These are phyloP conservation scores for Terrapene triunguis DNA, from an alignment of 2,113 vertebrate species.

Conservation along the genomic window DNA sequence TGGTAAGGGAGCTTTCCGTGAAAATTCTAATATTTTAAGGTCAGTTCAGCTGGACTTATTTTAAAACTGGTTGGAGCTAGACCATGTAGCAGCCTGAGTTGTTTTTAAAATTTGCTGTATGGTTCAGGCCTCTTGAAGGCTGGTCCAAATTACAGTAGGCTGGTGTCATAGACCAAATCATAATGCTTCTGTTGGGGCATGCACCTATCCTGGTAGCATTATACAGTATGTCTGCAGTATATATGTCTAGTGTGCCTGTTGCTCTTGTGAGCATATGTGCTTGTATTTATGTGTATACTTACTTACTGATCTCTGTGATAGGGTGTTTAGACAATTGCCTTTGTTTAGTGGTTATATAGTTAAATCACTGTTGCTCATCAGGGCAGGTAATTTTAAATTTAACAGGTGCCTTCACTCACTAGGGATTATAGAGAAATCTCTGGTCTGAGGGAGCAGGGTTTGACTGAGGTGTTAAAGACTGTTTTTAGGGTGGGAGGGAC, in stretches of 20 bases:
- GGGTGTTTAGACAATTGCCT: background rate
- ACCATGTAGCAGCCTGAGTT: background rate
- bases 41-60: background rate
- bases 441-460: background rate
- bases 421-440: background rate
- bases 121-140: no score
- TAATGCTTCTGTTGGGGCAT: no score
- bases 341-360: rapidly evolving
- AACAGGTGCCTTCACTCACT: background rate
- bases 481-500: background rate
- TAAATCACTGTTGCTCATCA: background rate
- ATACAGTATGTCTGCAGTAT: background rate
- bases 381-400: background rate
- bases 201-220: background rate
- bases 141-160: no score
- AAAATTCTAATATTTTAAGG: background rate
- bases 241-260: background rate
- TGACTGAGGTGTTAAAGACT: background rate
- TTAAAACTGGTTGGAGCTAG: background rate
- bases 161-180: background rate
- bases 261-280: background rate
- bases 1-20: background rate
- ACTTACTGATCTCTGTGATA: background rate
- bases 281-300: background rate
- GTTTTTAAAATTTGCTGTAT: background rate